Evolutionary conservation across 2,797 vertebrate species (phyloP), one percentile per base, ranked within the genome.

Genomic region (Gymnodraco acuticeps): DNA sequence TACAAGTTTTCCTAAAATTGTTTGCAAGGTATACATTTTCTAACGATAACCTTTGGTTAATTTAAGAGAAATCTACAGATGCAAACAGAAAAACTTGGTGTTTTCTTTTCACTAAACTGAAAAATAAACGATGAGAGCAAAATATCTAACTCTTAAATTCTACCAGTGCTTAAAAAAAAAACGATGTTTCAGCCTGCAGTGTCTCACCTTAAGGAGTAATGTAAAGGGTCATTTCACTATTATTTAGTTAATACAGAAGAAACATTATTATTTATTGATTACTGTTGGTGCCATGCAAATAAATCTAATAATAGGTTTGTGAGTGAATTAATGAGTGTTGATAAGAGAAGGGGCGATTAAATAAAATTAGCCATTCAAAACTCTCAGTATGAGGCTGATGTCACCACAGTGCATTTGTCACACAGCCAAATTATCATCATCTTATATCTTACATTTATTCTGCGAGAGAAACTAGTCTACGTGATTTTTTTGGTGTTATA

Each of bases 401-500:
- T 77, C 56, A 55, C 17, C 52, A n/a, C 7, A 17, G 47, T 16
- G 42, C 60, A 8, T 84, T 76, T 82, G 72, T 51, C 59, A 54
- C 51, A 33, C 43, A 72, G 66, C 59, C 67, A 69, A 85, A 84
- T 71, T 54, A 78, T 78, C 42, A 79, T 84, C 16, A 65, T 80
- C 70, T 82, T 65, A 72, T 56, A 81, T 77, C 69, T 76, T 46
- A 38, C 52, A 46, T 81, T 47, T 61, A 51, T 71, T 84, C 70
- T n/a, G 43, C 80, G 56, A 47, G 61, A 78, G 65, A 73, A 82
- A 75, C 59, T 64, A 54, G 59, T 60, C 55, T 1, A 63, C 17
- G 1, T 45, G 58, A 81, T 82, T 38, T 82, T 38, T 81, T 83
- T 62, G 50, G 59, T 77, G 75, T 88, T 82, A 67, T 77, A 71